Conservation (phyloP, 2,113 vertebrate species). For the Protobothrops flavoviridis region DNA sequence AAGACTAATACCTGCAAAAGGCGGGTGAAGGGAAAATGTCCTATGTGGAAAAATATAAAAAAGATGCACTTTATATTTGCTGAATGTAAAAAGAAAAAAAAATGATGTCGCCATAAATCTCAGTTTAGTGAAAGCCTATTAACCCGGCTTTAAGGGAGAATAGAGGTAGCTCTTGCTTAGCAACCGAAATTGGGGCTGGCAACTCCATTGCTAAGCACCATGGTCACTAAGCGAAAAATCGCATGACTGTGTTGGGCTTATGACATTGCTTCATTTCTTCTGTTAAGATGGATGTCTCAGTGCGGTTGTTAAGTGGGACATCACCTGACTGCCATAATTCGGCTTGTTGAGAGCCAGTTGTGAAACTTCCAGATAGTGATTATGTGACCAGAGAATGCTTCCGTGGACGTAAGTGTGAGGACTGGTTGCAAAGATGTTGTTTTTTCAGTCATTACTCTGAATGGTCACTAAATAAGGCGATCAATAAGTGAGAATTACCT, state of each 20-base stretch:
- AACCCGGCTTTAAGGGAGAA: background rate
- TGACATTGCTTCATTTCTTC: background rate
- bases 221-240: background rate
- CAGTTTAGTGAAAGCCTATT: background rate
- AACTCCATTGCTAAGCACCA: background rate
- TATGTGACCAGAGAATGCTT: background rate
- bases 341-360: background rate
- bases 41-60: background rate
- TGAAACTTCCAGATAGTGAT: background rate
- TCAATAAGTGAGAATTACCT: background rate
- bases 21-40: accelerated
- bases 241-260: background rate
- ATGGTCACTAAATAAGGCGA: background rate
- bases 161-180: background rate
- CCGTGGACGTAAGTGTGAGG: background rate
- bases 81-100: background rate
- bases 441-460: background rate
- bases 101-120: background rate
- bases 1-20: background rate
- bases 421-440: background rate
- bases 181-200: background rate
- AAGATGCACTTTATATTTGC: background rate
- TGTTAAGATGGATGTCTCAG: background rate
- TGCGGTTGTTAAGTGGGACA: background rate
- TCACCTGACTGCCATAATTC: background rate